Conservation (phyloP, 2,113 vertebrate species). For the Rattus norvegicus region GRCr8 NC_086020.1:83602001-83602500, state of each 20-base stretch:
- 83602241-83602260: background rate
- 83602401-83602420: background rate
- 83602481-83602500: too few relatives aligned
- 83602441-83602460: background rate
- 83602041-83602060: rapidly evolving
- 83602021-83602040: rapidly evolving
- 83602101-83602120: background rate
- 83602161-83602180: background rate
- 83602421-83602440: too few relatives aligned
- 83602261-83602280: background rate
- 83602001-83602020: rapidly evolving
- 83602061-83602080: rapidly evolving
- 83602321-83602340: background rate
- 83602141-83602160: background rate
- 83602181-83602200: background rate
- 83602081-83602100: background rate
- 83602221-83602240: background rate
- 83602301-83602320: too few relatives aligned
- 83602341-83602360: background rate
- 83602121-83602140: background rate
- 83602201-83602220: background rate
- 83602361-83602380: background rate
- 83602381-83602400: background rate
- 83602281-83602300: background rate
- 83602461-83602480: background rate